These are phyloP conservation scores for Leucoptera coffeella DNA, from an alignment of 2,888 invertebrate genomes.

Conservation along the genomic window DNA sequence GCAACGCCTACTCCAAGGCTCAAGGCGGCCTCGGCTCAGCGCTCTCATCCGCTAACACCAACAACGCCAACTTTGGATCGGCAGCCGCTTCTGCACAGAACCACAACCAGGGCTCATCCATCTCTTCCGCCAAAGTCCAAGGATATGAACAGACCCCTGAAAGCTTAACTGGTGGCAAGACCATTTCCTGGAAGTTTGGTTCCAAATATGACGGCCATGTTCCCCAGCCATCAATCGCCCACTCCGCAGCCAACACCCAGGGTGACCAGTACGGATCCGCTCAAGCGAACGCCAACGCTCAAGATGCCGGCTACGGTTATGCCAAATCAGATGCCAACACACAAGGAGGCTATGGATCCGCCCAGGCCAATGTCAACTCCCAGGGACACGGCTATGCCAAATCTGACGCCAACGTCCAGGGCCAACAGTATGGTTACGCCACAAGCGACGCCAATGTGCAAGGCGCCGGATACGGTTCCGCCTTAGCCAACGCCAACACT, in stretches of 20 bases:
- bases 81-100: conserved; percentile 26
- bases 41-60: conserved; percentile 4
- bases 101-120: conserved; percentile 13
- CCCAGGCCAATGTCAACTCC: conserved; percentile 4
- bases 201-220: conserved; percentile 24
- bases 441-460: conserved; percentile 10
- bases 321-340: conserved; percentile 1
- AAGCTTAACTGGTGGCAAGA: conserved; percentile 15
- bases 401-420: conserved; percentile 2
- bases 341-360: conserved; percentile 7
- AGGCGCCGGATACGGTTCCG: conserved; percentile 11
- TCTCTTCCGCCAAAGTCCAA: conserved; percentile 18
- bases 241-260: conserved; percentile 7
- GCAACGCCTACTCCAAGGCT: conserved; percentile 17
- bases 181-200: conserved; percentile 32
- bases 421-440: conserved; percentile 3
- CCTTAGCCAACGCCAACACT: conserved; percentile 14
- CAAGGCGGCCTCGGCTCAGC: conserved; percentile 21
- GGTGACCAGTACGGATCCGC: conserved; percentile 2
- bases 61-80: conserved; percentile 1
- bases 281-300: conserved; percentile 3
- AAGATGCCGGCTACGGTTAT: conserved; percentile 6
- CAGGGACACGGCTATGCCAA: conserved; percentile 3
- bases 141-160: no score
- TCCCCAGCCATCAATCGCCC: conserved; percentile 11